phyloP scores from a whole-genome alignment of 2,797 vertebrate species.

The Gambusia yucatana region DNA sequence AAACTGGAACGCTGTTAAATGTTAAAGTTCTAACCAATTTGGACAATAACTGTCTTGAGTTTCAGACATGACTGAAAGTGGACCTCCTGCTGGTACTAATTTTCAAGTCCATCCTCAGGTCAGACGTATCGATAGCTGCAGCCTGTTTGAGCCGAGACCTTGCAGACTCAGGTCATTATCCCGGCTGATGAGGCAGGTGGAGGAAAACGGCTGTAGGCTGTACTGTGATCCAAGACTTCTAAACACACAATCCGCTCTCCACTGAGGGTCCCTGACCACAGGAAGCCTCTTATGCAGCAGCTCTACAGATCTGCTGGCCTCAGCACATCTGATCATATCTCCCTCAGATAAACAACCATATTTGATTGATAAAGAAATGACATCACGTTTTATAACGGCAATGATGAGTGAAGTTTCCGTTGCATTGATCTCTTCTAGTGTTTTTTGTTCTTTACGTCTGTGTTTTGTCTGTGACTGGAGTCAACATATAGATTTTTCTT shows the following conservation, averaged over 20 bases:
- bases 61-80: conserved; percentile 20
- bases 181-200: conserved; percentile 47
- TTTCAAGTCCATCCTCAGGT: conserved; percentile 57
- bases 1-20: neutral
- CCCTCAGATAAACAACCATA: conserved; percentile 33
- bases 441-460: conserved; percentile 53
- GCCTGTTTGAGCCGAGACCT: conserved; percentile 41
- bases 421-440: conserved; percentile 29
- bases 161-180: conserved; percentile 64
- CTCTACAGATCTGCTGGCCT: conserved; percentile 63
- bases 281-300: conserved; percentile 65
- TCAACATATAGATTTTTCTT: conserved; percentile 65
- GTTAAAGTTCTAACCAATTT: neutral
- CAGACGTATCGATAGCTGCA: conserved; percentile 62
- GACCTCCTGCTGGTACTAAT: conserved; percentile 51
- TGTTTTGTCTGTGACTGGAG: conserved; percentile 55
- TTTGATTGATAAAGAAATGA: conserved; percentile 29
- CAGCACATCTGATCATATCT: conserved; percentile 20
- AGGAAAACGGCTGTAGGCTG: conserved; percentile 72
- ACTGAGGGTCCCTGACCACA: conserved; percentile 70
- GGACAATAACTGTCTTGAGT: neutral
- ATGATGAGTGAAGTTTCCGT: conserved; percentile 20
- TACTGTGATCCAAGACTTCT: conserved; percentile 73
- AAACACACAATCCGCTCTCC: conserved; percentile 67
- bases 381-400: conserved; percentile 24